These are phyloP conservation scores for Keiferia lycopersicella DNA, from an alignment of 2,888 invertebrate genomes.

Conservation along the genomic window DNA sequence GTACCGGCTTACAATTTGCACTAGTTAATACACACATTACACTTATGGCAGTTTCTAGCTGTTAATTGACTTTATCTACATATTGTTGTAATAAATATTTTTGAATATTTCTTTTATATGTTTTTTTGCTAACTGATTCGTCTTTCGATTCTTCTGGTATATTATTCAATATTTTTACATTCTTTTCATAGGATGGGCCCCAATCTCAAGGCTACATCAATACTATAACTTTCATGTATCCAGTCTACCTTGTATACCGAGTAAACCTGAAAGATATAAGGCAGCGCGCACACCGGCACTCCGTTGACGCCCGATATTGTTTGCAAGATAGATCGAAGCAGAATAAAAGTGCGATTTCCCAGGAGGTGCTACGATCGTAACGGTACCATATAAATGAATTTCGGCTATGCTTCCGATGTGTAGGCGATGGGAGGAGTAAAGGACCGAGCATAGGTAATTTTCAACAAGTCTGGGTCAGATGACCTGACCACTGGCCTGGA, in stretches of 20 bases:
- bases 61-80: no score
- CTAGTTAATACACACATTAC: no score
- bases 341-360: slow-evolving; percentile 44
- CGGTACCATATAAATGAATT: slow-evolving; percentile 31
- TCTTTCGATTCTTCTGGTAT: no score
- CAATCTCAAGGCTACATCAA: no score
- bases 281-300: slow-evolving; percentile 20
- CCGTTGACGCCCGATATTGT: slow-evolving; percentile 44
- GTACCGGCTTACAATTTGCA: no score
- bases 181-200: no score
- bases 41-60: no score
- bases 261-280: slow-evolving; percentile 10
- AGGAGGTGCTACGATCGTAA: slow-evolving; percentile 30
- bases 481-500: no score
- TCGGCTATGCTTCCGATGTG: slow-evolving; percentile 18
- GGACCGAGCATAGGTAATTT: not conserved
- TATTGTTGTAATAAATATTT: no score
- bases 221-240: not conserved
- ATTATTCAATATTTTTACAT: no score
- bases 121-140: no score
- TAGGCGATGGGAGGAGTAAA: not conserved
- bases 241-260: not conserved
- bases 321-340: slow-evolving; percentile 46
- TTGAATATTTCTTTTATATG: no score
- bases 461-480: not conserved